Evolutionary conservation across 1,140 invertebrate genomes (phyloP), one percentile per base, ranked within the genome.

Genomic region (Eriosoma lanigerum): DNA sequence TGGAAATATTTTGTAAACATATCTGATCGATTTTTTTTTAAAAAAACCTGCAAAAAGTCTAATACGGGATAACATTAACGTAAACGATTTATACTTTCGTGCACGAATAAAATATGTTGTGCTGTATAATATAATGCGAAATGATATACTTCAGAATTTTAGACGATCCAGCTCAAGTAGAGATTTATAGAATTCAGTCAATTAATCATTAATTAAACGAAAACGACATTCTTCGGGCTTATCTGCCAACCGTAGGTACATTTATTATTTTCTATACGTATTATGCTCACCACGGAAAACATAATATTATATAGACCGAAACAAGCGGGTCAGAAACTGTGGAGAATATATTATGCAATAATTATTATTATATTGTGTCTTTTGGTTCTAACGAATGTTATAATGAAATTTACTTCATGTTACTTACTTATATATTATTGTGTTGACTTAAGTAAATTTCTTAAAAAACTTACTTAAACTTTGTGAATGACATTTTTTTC

Each of bases 281-380:
- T 38, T 38, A 76, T 26, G 17, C 52, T 38, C 29, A 44, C 32
- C n/a, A 24, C 50, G 29, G 32, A 75, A 75, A 58, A 58, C n/a
- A 29, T 75, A 78, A n/a, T n/a, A n/a, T n/a, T n/a, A n/a, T 78
- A 15, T 78, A 78, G 73, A 78, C 73, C 73, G 73, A 78, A 78
- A 78, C 73, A 78, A 78, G 56, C 56, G 56, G 73, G 73, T 78
- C 73, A 78, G 29, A 58, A n/a, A n/a, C 52, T 17, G 32, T 29
- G 52, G 52, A 60, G 38, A 56, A 78, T 46, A 78, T 46, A 46
- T 78, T 60, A 32, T 78, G 68, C 8, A 70, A 70, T 50, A 52
- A 50, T 70, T 50, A 70, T 70, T 70, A 48, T 70, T 70, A 48
- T 70, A 70, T 70, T 70, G 24, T 50, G 46, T 70, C 68, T 70